A percentile compares a stretch with the other conserved stretches of the same genome.
Conservation (phyloP, 1,140 invertebrate species). For the Drosophila oshimai region DNA sequence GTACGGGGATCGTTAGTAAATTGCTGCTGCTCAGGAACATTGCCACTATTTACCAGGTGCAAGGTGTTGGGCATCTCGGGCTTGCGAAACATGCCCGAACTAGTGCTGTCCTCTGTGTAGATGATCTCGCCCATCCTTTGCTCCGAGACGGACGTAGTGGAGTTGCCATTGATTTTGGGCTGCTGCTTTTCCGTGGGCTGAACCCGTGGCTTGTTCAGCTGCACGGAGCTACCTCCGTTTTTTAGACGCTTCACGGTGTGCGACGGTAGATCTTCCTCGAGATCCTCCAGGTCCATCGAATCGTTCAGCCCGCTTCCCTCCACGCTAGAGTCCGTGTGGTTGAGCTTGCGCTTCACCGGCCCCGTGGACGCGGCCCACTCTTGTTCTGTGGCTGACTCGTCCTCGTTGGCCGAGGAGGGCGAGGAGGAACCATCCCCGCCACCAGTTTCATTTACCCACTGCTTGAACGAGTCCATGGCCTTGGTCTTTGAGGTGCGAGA, state of each 20-base stretch:
- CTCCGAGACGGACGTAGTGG: slow-evolving; percentile 17
- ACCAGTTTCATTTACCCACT: slow-evolving; percentile 84
- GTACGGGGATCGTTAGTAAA: background rate
- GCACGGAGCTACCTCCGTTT: slow-evolving; percentile 78
- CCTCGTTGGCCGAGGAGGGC: slow-evolving; percentile 64
- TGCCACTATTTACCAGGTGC: slow-evolving; percentile 36
- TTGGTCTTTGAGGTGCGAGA: slow-evolving; percentile 91
- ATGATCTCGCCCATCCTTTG: slow-evolving; percentile 76
- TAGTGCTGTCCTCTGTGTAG: slow-evolving; percentile 75
- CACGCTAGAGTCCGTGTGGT: slow-evolving; percentile 67
- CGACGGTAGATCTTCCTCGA: slow-evolving; percentile 74
- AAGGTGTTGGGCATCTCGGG: slow-evolving; percentile 68
- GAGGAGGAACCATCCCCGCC: slow-evolving; percentile 57
- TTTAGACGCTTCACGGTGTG: slow-evolving; percentile 79
- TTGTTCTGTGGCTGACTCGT: slow-evolving; percentile 59
- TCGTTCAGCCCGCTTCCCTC: slow-evolving; percentile 63
- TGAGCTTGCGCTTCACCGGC: slow-evolving; percentile 71
- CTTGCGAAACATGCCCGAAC: slow-evolving; percentile 76
- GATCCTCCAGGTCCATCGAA: slow-evolving; percentile 66
- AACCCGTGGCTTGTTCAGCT: slow-evolving; percentile 66
- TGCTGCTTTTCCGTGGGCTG: slow-evolving; percentile 31
- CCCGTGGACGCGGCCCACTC: slow-evolving; percentile 59
- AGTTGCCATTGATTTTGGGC: slow-evolving; percentile 61
- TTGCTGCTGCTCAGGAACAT: background rate
- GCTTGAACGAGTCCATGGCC: slow-evolving; percentile 92